These are phyloP conservation scores for Plebejus anna DNA, from an alignment of 2,888 invertebrate genomes.

Conservation along the genomic window DNA sequence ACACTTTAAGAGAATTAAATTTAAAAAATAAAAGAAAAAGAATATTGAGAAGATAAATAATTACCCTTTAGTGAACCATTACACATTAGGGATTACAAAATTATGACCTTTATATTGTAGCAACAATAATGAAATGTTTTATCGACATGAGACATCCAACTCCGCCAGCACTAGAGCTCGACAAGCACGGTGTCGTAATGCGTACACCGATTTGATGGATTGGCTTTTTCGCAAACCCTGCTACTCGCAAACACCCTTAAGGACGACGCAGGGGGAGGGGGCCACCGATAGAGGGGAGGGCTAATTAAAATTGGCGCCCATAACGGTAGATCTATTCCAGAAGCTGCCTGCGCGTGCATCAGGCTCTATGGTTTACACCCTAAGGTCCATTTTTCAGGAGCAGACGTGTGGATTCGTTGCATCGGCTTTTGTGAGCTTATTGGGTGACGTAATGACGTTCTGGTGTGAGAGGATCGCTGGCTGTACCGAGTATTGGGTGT, in stretches of 20 bases:
- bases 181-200: constrained; percentile 75
- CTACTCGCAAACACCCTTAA: constrained; percentile 79
- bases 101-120: background rate
- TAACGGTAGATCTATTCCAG: constrained; percentile 43
- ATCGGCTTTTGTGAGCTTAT: constrained; percentile 46
- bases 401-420: constrained; percentile 39
- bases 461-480: constrained; percentile 40
- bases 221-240: constrained; percentile 77
- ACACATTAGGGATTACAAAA: background rate
- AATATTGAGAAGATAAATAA: too few species aligned
- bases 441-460: constrained; percentile 47
- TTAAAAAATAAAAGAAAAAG: too few species aligned
- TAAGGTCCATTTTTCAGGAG: constrained; percentile 43
- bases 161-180: constrained; percentile 53
- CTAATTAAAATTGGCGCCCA: constrained; percentile 76
- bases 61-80: too few species aligned
- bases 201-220: constrained; percentile 77
- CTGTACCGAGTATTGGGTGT: constrained; percentile 41
- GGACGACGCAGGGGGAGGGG: constrained; percentile 46
- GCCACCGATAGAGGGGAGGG: constrained; percentile 42
- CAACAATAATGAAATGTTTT: constrained; percentile 17
- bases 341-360: constrained; percentile 33
- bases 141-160: constrained; percentile 39
- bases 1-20: too few species aligned
- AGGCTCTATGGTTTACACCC: constrained; percentile 38